phyloP scores from a whole-genome alignment of 2,113 vertebrate genomes.

The Nicator chloris region DNA sequence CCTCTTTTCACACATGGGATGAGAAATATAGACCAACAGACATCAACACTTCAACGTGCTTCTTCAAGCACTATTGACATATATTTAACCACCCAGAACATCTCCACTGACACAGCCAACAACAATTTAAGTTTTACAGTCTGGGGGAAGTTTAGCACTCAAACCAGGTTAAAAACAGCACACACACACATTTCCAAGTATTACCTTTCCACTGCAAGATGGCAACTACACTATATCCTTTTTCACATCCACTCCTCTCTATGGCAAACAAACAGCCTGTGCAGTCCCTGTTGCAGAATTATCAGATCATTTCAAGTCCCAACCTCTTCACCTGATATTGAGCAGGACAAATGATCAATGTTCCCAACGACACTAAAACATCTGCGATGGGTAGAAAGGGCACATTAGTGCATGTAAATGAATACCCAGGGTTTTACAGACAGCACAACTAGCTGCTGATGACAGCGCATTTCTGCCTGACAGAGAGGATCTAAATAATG shows the following conservation, averaged over 20 bases:
- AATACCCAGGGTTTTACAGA: constrained; percentile 11
- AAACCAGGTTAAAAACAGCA: not conserved
- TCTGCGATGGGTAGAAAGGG: constrained; percentile 22
- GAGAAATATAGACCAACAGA: not conserved
- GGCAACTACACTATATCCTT: not conserved
- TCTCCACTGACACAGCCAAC: not conserved
- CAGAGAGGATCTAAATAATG: not conserved
- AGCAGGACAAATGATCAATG: constrained; percentile 11
- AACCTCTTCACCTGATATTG: constrained; percentile 45
- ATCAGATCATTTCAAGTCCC: constrained; percentile 22
- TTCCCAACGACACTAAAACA: constrained; percentile 26
- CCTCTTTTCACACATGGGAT: not conserved
- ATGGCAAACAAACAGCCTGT: not conserved
- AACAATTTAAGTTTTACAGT: not conserved
- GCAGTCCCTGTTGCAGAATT: not conserved
- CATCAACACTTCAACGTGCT: not conserved
- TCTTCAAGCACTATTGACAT: not conserved
- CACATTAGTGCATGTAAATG: not conserved
- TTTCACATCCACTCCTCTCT: not conserved
- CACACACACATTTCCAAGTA: not conserved
- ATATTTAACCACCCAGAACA: not conserved
- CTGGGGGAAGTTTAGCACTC: not conserved
- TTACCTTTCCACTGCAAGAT: not conserved
- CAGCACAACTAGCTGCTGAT: not conserved
- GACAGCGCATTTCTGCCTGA: not conserved